Evolutionary conservation across 2,113 vertebrate species (phyloP).

Genomic region (Notechis scutatus): DNA sequence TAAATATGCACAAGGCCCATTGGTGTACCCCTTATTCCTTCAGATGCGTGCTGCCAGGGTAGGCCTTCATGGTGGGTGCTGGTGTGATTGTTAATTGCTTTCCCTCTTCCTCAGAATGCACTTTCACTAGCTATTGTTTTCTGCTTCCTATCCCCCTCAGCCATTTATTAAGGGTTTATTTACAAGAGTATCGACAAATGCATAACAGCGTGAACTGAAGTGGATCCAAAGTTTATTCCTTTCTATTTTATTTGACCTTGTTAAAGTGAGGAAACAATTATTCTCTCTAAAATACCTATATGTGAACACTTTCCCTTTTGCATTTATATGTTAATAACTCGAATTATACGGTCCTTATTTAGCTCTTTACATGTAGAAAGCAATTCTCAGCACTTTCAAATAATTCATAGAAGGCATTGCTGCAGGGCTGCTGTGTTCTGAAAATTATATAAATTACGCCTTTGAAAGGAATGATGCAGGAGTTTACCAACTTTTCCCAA

Average conservation of each 20-base stretch:
- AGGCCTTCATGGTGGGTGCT: conserved; percentile 10
- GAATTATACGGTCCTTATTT: conserved; percentile 45
- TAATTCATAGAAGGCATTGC: conserved; percentile 52
- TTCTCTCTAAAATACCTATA: conserved; percentile 40
- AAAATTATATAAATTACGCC: conserved; percentile 54
- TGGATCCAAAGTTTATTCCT: conserved; percentile 36
- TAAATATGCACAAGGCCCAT: background rate
- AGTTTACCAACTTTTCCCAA: conserved; percentile 36
- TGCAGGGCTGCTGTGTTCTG: conserved; percentile 48
- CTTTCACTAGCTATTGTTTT: conserved; percentile 16
- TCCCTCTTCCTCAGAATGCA: conserved; percentile 10
- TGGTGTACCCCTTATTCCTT: background rate
- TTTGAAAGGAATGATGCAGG: conserved; percentile 20
- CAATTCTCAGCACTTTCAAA: conserved; percentile 57
- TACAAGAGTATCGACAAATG: conserved; percentile 49
- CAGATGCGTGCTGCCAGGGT: background rate
- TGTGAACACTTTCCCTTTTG: conserved; percentile 26
- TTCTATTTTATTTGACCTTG: conserved; percentile 33
- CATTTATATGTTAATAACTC: conserved; percentile 44
- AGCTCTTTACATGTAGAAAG: conserved; percentile 51
- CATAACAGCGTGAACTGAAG: conserved; percentile 40
- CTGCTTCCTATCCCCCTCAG: conserved; percentile 26
- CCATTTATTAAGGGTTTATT: conserved; percentile 43
- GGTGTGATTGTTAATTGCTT: conserved; percentile 13
- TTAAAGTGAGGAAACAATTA: conserved; percentile 52